A percentile compares a stretch with the other conserved stretches of the same genome.
These are phyloP conservation scores for Thalassophryne amazonica DNA, from an alignment of 2,797 vertebrate genomes.

Conservation along the genomic window DNA sequence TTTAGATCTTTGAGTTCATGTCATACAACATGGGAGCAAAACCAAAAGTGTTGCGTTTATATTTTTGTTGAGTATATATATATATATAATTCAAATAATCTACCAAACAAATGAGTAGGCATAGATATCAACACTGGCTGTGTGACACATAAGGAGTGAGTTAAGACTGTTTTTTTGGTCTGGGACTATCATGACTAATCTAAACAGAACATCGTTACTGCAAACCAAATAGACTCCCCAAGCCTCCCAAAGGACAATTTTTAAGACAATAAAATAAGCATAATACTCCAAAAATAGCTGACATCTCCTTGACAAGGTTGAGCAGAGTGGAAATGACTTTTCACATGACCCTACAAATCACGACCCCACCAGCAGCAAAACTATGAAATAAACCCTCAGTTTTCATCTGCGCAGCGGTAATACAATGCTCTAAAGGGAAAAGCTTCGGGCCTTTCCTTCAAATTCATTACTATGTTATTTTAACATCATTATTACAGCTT, in stretches of 20 bases:
- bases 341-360: constrained; percentile 55
- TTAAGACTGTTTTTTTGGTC: constrained; percentile 39
- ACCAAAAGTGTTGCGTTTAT: no score
- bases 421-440: constrained; percentile 58
- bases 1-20: no score
- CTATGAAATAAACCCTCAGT: constrained; percentile 3
- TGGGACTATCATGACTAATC: constrained; percentile 29
- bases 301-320: constrained; percentile 53
- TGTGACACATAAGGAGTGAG: constrained; percentile 27
- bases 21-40: no score
- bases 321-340: constrained; percentile 51
- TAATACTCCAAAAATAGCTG: constrained; percentile 41
- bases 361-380: constrained; percentile 26
- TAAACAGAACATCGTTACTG: constrained; percentile 35
- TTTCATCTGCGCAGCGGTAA: constrained; percentile 46
- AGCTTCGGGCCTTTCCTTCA: constrained; percentile 62
- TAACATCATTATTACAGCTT: constrained; percentile 48
- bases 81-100: background rate
- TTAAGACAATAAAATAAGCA: constrained; percentile 52
- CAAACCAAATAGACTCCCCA: constrained; percentile 26
- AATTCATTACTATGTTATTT: constrained; percentile 44
- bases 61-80: no score
- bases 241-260: constrained; percentile 37
- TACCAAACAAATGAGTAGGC: background rate
- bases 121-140: background rate